Evolutionary conservation across 2,888 invertebrate genomes (phyloP), one percentile per base, ranked within the genome.

Genomic region (Meghimatium bilineatum): DNA sequence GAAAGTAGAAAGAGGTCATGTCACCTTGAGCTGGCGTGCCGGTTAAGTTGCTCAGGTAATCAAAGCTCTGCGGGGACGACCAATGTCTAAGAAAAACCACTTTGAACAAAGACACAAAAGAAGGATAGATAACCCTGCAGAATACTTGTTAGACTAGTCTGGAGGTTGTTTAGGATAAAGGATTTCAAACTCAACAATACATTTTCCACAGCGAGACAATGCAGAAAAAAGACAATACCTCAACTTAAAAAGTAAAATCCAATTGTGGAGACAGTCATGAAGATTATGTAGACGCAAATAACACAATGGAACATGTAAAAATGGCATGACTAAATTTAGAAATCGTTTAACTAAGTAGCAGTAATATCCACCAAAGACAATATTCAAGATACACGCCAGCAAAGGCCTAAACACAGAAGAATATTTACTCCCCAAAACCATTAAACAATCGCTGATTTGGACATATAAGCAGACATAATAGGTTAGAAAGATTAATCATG

Each of bases 1-100:
- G 10, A 5, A 38, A 12, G 23, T 23, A 71, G 38, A 38, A 52
- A 52, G 49, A 74, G 74, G 74, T 74, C 74, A 74, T 32, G 74
- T 52, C 52, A 23, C 23, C 26, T 26, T 12, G 67, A 8, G 6
- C 67, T 36, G 12, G 56, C 32, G 38, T 20, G 26, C 74, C 49
- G 52, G 74, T 74, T 74, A 74, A 49, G 74, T 74, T 74, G 74
- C 23, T 52, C 52, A 29, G 32, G 32, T n/a, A n/a, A 44, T 52
- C 49, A 49, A 74, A 1, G 52, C 17, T 29, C 17, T 74, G 49
- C 8, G 14, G 29, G 49, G 49, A 52, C 49, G 32, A 38, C 52
- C 74, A 52, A 17, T 8, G 32, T 26, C 32, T 74, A 32, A 32
- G 52, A 52, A n/a, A 2, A 49, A 14, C 52, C 52, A 5, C 72